A percentile compares a stretch with the other conserved stretches of the same genome.
These are phyloP conservation scores for Formicarius rufipectus DNA, from an alignment of 2,113 vertebrate genomes.

Conservation along the genomic window DNA sequence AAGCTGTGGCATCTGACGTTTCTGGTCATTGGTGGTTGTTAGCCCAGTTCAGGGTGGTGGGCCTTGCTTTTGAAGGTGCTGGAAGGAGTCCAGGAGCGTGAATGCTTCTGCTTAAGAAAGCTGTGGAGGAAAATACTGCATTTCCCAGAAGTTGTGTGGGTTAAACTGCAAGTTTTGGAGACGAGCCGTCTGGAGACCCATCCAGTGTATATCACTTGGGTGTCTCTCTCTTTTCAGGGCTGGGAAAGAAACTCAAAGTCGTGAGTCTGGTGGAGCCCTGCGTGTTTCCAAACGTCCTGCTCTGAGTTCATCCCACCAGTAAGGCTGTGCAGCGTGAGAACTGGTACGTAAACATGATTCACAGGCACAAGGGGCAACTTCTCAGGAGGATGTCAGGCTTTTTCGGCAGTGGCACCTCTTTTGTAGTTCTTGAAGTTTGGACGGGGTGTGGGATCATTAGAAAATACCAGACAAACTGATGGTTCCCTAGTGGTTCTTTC, in stretches of 20 bases:
- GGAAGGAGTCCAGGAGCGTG: neutral
- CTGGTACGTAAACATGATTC: neutral
- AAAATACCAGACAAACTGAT: neutral
- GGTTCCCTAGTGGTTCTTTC: neutral
- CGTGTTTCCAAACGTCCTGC: neutral
- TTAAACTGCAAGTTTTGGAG: conserved; percentile 17
- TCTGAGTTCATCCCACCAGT: neutral
- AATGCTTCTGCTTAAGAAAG: neutral
- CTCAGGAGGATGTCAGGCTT: neutral
- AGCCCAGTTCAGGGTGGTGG: neutral
- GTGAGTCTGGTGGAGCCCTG: neutral
- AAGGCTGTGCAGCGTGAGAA: neutral
- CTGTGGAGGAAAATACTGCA: neutral
- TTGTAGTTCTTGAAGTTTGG: accelerated
- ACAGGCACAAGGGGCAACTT: neutral
- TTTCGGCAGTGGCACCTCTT: neutral
- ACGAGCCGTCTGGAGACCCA: neutral
- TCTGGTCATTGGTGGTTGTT: neutral
- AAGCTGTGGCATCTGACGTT: neutral
- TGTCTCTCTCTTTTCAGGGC: conserved; percentile 3
- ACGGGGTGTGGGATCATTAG: neutral
- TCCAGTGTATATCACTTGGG: neutral
- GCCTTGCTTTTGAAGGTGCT: neutral
- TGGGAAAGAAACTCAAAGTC: neutral
- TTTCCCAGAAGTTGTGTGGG: neutral